Evolutionary conservation across 2,888 invertebrate species (phyloP), one percentile per base, ranked within the genome.

Genomic region (Aethes cnicana): DNA sequence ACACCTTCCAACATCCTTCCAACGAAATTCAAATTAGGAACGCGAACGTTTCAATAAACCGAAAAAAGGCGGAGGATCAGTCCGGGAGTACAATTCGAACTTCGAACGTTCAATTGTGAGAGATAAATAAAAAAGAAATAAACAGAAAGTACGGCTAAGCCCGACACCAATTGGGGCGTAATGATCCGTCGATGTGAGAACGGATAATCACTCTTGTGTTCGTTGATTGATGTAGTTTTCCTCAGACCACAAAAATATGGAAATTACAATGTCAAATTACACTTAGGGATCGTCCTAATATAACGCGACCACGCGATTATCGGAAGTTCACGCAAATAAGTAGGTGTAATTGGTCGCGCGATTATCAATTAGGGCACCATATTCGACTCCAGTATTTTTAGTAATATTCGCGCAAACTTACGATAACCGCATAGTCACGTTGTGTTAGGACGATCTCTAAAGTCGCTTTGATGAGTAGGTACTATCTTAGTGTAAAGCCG

Each of bases 11-110:
- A 35, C 37, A 52, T 47, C 37, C 33, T 28, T 39, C 16, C 36
- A 23, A 25, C 50, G 6, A 25, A 35, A 54, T 57, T 55, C 32
- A 59, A 63, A 63, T 62, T 57, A 57, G 50, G 55, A 56, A 49
- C 37, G 44, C 32, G 53, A 53, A 52, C n/a, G n/a, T 53, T 57
- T 57, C 54, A 59, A 66, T 63, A 59, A 59, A 49, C 53, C 49
- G 39, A 49, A 39, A 57, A 55, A 49, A 55, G 52, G 47, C 47
- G 59, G 58, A 62, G 58, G 57, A 57, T 50, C 59, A 56, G 55
- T 58, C 55, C 47, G 55, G 47, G 52, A 39, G 37, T 46, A 44
- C 58, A 47, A 55, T 57, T 57, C 49, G 41, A 53, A 61, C 57
- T 57, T 61, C 18, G 47, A 55, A 57, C 41, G 43, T 54, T 47